Percentiles rank a stretch among this genome's conserved stretches.
These are phyloP conservation scores for Oxycera nigricornis DNA, from an alignment of 2,888 invertebrate species.

Conservation along the genomic window DNA sequence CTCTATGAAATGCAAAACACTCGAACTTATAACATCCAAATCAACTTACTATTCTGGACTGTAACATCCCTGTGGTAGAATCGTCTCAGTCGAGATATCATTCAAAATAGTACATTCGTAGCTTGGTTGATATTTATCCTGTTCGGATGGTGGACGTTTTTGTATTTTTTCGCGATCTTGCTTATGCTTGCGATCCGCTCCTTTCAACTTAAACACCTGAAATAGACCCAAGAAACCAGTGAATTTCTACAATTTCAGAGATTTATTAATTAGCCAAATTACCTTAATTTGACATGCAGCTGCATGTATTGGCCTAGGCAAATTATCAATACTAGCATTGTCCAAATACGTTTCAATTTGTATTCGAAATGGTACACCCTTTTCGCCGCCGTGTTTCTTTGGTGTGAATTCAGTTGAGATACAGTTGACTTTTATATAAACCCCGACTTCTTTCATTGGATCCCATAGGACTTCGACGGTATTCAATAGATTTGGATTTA, in stretches of 20 bases:
- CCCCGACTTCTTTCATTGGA: conserved; percentile 93
- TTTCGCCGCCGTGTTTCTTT: conserved; percentile 97
- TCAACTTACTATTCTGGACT: conserved; percentile 63
- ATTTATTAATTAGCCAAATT: conserved; percentile 59
- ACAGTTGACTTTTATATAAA: conserved; percentile 95
- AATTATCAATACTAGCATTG: conserved; percentile 54
- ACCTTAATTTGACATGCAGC: conserved; percentile 97
- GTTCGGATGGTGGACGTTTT: conserved; percentile 80
- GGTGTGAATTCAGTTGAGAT: conserved; percentile 98
- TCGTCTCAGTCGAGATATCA: conserved; percentile 71
- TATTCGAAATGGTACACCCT: conserved; percentile 95
- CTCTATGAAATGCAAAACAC: no score
- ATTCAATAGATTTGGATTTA: conserved; percentile 73
- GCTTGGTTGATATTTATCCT: conserved; percentile 93
- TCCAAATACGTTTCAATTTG: conserved; percentile 85
- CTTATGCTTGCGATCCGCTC: conserved; percentile 96
- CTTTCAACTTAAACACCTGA: conserved; percentile 86
- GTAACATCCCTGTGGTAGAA: conserved; percentile 57
- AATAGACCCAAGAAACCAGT: conserved; percentile 8
- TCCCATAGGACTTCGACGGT: conserved; percentile 92
- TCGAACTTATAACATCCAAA: no score
- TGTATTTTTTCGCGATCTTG: conserved; percentile 95
- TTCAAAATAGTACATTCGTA: conserved; percentile 94
- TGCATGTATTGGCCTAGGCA: conserved; percentile 77
- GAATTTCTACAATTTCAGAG: neutral